These are phyloP conservation scores for Zosterops pallidus DNA, from an alignment of 2,113 vertebrate genomes.

Conservation along the genomic window DNA sequence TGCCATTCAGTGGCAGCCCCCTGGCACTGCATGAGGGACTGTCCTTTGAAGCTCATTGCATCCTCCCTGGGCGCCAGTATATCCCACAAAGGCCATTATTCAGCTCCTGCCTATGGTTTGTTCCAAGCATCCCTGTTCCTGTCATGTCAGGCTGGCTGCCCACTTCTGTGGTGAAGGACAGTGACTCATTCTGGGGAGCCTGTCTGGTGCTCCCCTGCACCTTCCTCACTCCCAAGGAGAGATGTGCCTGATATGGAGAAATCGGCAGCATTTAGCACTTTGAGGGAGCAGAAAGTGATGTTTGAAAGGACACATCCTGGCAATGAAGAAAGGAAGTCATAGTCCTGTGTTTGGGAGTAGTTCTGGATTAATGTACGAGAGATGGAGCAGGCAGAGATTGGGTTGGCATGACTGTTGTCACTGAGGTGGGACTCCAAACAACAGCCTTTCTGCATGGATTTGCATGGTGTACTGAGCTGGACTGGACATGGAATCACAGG, in stretches of 20 bases:
- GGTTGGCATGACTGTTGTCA: accelerated
- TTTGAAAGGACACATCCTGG: background rate
- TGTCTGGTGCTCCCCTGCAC: background rate
- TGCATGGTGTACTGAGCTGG: background rate
- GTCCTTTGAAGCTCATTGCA: background rate
- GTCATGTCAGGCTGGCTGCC: background rate
- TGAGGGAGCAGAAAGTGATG: background rate
- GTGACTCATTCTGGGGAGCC: background rate
- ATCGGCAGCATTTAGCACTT: background rate
- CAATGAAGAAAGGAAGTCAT: accelerated
- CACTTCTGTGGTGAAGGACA: background rate
- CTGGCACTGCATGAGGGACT: background rate
- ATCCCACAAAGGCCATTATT: background rate
- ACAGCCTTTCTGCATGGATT: background rate
- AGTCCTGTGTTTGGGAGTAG: background rate
- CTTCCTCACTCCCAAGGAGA: background rate
- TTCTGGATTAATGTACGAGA: background rate
- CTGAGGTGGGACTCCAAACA: background rate
- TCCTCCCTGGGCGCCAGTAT: background rate
- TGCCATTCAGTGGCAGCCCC: slow-evolving; percentile 6
- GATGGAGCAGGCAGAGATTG: accelerated
- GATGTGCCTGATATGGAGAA: accelerated
- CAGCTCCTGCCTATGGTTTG: background rate
- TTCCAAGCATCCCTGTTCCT: background rate
- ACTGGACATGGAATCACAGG: background rate